phyloP scores from a whole-genome alignment of 23 tunicate species.

The Aplidium turbinatum region DNA sequence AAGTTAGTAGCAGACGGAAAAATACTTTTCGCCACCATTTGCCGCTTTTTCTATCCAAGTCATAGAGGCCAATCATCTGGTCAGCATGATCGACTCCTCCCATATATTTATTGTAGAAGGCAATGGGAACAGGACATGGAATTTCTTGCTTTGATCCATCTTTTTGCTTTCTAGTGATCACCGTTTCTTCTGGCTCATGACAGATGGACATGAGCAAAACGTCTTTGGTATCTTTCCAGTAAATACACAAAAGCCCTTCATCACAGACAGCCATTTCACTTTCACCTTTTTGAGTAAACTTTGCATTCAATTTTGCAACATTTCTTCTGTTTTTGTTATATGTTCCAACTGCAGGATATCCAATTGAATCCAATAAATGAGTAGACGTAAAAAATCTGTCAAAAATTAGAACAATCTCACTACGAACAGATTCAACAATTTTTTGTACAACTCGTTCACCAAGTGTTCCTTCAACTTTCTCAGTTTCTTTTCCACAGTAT shows the following conservation, averaged over 20 bases:
- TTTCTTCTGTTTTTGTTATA: conserved; percentile 25
- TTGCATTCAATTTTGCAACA: conserved; percentile 6
- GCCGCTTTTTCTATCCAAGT: conserved; percentile 13
- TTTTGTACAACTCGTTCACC: conserved; percentile 14
- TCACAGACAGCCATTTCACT: conserved; percentile 32
- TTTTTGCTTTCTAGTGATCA: conserved; percentile 14
- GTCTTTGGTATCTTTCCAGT: conserved; percentile 12
- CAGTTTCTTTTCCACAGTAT: conserved; percentile 19
- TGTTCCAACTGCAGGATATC: conserved; percentile 20
- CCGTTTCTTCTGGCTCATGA: conserved; percentile 1
- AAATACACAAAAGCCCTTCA: conserved; percentile 13
- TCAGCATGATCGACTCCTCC: conserved; percentile 30
- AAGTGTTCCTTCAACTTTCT: conserved; percentile 25
- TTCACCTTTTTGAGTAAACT: conserved; percentile 5
- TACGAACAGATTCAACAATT: conserved; percentile 3
- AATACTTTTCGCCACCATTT: conserved; percentile 19
- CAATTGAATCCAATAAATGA: conserved; percentile 12
- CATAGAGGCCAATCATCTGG: neutral
- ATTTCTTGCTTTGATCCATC: conserved; percentile 19
- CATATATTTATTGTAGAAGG: conserved; percentile 28
- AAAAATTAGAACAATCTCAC: conserved; percentile 9
- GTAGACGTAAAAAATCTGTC: conserved; percentile 14
- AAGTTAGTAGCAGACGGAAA: conserved; percentile 10
- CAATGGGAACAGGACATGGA: conserved; percentile 24
- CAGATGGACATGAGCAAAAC: conserved; percentile 1